Conservation (phyloP, 2,113 vertebrate species). For the Synchiropus splendidus region DNA sequence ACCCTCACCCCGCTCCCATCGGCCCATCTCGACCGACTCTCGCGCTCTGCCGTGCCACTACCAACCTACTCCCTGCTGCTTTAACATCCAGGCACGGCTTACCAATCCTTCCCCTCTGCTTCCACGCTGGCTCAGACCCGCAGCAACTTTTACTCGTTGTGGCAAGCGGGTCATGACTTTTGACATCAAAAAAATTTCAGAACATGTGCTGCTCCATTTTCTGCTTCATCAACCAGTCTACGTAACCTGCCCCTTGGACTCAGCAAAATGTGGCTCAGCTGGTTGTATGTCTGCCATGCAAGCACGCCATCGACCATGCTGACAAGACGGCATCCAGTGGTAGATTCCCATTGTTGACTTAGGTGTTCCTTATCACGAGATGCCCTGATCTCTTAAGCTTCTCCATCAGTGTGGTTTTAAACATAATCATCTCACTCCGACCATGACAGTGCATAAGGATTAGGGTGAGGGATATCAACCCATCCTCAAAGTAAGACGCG, state of each 20-base stretch:
- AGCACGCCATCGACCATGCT: too few relatives aligned
- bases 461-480: slow-evolving; percentile 2
- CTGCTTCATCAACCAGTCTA: slow-evolving; percentile 32
- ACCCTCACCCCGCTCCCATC: slow-evolving; percentile 48
- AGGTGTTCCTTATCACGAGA: too few relatives aligned
- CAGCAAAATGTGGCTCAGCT: too few relatives aligned
- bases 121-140: slow-evolving; percentile 6
- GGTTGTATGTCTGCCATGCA: too few relatives aligned
- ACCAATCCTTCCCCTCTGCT: too few relatives aligned
- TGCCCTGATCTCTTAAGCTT: slow-evolving; percentile 35
- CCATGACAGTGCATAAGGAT: too few relatives aligned
- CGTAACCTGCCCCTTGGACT: too few relatives aligned
- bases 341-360: too few relatives aligned
- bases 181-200: slow-evolving; percentile 21
- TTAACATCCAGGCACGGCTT: slow-evolving; percentile 18
- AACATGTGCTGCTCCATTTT: slow-evolving; percentile 20
- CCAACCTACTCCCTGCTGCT: slow-evolving; percentile 30
- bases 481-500: slow-evolving; percentile 40
- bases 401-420: slow-evolving; percentile 28
- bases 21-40: slow-evolving; percentile 48
- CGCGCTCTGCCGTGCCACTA: slow-evolving; percentile 28
- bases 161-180: slow-evolving; percentile 6
- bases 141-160: slow-evolving; percentile 10
- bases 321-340: too few relatives aligned
- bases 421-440: slow-evolving; percentile 44